Conservation (phyloP, 1,140 invertebrate species). For the Nixonia krombeini region DNA sequence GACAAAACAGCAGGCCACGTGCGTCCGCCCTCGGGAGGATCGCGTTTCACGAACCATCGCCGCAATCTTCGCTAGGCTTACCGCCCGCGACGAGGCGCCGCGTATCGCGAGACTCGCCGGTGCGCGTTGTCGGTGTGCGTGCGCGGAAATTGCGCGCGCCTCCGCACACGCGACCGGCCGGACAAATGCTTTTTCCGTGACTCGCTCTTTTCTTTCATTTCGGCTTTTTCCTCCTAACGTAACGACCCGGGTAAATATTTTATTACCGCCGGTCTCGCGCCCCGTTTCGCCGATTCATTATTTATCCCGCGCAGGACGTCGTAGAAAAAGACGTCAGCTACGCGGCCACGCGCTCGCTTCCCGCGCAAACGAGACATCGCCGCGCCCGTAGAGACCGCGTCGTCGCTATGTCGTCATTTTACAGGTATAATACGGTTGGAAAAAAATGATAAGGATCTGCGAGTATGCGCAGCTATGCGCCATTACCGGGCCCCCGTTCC, state of each 20-base stretch:
- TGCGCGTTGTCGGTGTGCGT: slow-evolving; percentile 17
- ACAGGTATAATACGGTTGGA: neutral
- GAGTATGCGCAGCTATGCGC: slow-evolving; percentile 9
- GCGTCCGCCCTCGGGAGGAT: slow-evolving; percentile 28
- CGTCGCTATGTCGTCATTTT: neutral
- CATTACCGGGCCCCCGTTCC: slow-evolving; percentile 11
- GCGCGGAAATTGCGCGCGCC: neutral
- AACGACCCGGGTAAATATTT: slow-evolving; percentile 38
- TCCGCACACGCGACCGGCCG: neutral
- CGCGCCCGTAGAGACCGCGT: neutral
- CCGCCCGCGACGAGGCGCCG: slow-evolving; percentile 37
- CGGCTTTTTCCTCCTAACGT: slow-evolving; percentile 3
- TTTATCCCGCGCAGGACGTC: too few species aligned
- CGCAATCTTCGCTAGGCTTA: slow-evolving; percentile 36
- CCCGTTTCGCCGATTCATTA: neutral
- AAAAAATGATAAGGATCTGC: slow-evolving; percentile 17
- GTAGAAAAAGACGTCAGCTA: too few species aligned
- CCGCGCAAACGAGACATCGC: neutral
- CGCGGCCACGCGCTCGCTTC: too few species aligned
- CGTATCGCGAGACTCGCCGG: slow-evolving; percentile 30
- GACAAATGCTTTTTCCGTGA: slow-evolving; percentile 41
- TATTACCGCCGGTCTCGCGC: slow-evolving; percentile 9
- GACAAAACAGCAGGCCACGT: slow-evolving; percentile 29
- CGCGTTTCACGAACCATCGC: slow-evolving; percentile 41
- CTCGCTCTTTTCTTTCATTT: slow-evolving; percentile 31